phyloP scores from a whole-genome alignment of 1,140 invertebrate genomes.

The Diorhabda sublineata region DNA sequence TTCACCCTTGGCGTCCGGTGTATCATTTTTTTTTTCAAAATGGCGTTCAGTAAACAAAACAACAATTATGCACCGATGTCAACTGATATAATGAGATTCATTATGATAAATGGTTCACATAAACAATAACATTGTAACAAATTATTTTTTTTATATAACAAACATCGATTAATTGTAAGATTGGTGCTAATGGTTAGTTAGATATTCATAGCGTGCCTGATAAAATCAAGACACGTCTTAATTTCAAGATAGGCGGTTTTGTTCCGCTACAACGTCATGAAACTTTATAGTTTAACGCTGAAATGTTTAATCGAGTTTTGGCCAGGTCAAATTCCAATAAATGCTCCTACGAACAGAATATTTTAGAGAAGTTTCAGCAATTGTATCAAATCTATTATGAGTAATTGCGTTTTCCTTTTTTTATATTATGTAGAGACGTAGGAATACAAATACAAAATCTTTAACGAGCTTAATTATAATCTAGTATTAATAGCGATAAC shows the following conservation, averaged over 20 bases:
- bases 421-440: too few species aligned
- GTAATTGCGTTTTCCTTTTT: too few species aligned
- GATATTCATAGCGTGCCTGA: background rate
- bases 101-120: background rate
- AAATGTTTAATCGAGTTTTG: background rate
- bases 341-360: background rate
- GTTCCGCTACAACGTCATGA: background rate
- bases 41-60: too few species aligned
- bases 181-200: background rate
- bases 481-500: too few species aligned
- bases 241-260: background rate
- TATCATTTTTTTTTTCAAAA: too few species aligned
- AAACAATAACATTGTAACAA: background rate
- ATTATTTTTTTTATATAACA: background rate
- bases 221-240: slow-evolving; percentile 3
- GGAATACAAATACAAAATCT: too few species aligned
- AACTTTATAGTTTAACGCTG: background rate
- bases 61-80: too few species aligned
- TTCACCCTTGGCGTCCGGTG: too few species aligned
- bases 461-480: too few species aligned
- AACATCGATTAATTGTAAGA: background rate
- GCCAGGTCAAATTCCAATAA: background rate
- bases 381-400: too few species aligned
- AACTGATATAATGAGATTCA: too few species aligned
- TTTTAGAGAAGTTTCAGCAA: background rate